Conservation (phyloP, 2,888 invertebrate genomes). For the Zhengitettix transpicula region DNA sequence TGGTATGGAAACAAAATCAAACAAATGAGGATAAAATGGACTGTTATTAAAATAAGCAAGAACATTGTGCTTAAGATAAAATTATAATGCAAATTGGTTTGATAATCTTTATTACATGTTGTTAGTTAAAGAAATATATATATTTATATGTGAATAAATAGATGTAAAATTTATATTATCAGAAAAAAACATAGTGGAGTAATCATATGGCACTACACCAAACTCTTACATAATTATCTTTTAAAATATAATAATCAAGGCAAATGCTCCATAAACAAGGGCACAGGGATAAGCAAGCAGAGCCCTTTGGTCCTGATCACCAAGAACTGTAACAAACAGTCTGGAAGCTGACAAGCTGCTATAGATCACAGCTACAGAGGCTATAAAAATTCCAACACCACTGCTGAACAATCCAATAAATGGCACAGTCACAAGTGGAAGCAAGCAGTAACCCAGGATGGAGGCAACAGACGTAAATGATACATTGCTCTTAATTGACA, state of each 20-base stretch:
- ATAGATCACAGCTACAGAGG: constrained; percentile 62
- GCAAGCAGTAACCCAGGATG: constrained; percentile 80
- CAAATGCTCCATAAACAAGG: constrained; percentile 83
- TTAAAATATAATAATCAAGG: constrained; percentile 79
- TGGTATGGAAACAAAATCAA: too few species aligned
- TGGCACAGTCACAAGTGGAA: constrained; percentile 82
- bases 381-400: constrained; percentile 41
- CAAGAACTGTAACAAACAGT: constrained; percentile 78
- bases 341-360: constrained; percentile 84
- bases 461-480: constrained; percentile 44
- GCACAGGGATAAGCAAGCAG: constrained; percentile 86
- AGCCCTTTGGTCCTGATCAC: constrained; percentile 60
- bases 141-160: too few species aligned
- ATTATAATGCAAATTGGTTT: too few species aligned
- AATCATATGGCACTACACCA: too few species aligned
- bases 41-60: too few species aligned
- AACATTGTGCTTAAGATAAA: too few species aligned
- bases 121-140: too few species aligned
- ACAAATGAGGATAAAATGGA: too few species aligned
- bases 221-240: not conserved
- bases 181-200: too few species aligned
- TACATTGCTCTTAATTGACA: constrained; percentile 36
- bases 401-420: constrained; percentile 64
- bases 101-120: too few species aligned
- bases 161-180: too few species aligned